Conservation (phyloP, 2,113 vertebrate species). For the Brachyhypopomus occidentalis region DNA sequence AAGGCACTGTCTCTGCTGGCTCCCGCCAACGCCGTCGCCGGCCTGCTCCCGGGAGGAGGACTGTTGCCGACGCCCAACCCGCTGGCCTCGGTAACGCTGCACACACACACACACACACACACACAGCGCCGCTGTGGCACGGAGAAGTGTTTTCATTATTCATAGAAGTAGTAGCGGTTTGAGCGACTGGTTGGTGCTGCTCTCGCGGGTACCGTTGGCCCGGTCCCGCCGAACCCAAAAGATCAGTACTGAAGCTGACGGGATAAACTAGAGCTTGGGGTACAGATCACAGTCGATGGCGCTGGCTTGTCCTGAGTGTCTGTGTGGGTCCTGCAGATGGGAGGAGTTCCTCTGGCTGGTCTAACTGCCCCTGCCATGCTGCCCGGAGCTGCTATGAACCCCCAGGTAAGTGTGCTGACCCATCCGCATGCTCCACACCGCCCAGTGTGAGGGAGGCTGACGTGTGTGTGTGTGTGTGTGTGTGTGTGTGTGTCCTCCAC, state of each 20-base stretch:
- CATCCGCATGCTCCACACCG: too few relatives aligned
- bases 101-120: too few relatives aligned
- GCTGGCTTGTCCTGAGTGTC: too few relatives aligned
- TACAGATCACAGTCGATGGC: too few relatives aligned
- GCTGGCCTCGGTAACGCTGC: slow-evolving; percentile 80
- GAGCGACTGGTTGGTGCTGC: too few relatives aligned
- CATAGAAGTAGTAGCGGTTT: not conserved
- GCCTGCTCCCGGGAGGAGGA: slow-evolving; percentile 94
- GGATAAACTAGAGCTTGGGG: too few relatives aligned
- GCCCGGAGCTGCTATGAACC: slow-evolving; percentile 72
- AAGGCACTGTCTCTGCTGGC: slow-evolving; percentile 98
- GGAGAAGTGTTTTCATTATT: not conserved
- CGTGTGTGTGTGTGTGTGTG: too few relatives aligned
- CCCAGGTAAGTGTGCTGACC: slow-evolving; percentile 63
- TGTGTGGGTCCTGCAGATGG: slow-evolving; percentile 58
- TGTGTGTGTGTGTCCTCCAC: not conserved
- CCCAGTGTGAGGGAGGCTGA: too few relatives aligned
- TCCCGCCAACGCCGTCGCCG: slow-evolving; percentile 97
- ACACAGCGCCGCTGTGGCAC: too few relatives aligned
- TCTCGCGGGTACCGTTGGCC: not conserved
- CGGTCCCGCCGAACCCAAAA: too few relatives aligned
- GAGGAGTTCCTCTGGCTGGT: slow-evolving; percentile 68
- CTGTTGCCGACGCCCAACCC: slow-evolving; percentile 97
- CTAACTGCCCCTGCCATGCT: slow-evolving; percentile 62
- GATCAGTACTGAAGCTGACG: too few relatives aligned